Base-by-base conservation (phyloP, 2,113 vertebrate genomes). In the Dromas ardeola region DNA sequence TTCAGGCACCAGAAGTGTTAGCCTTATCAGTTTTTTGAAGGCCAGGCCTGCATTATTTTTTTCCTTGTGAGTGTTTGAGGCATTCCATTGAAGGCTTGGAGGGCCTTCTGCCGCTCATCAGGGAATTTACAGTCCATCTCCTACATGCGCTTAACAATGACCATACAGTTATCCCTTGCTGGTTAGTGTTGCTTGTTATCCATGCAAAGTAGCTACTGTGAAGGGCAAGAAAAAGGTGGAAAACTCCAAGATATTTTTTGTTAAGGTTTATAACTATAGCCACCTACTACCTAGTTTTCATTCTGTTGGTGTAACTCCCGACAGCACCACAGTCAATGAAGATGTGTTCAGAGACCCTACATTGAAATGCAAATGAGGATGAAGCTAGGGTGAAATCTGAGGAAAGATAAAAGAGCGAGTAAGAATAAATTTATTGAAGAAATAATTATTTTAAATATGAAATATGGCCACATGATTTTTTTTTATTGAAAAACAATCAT, bases 121-220 rank as follows among this genome's bases (percentile, higher is more conserved):
- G n/a, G n/a, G n/a, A n/a, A n/a, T n/a, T n/a, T n/a, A n/a, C n/a
- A n/a, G n/a, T n/a, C n/a, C n/a, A n/a, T n/a, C n/a, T n/a, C n/a
- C n/a, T n/a, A n/a, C n/a, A n/a, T n/a, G 10, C 1, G 3, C 3
- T 1, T n/a, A 30, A 42, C 13, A n/a, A 47, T 16, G 25, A 50
- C 61, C 25, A 25, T 42, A 42, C 10, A 58, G 50, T 42, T 45
- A 25, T 49, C 43, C 16, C 15, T n/a, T 42, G 10, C 18, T 32
- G 15, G 6, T 42, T 67, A 40, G n/a, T 42, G 19, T 42, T 58
- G 14, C 34, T 38, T 55, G 4, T 58, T 76, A 76, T 49, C 19
- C 19, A 13, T n/a, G 43, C 20, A 40, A 86, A 66, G 19, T 29
- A 34, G 29, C 7, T 58, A n/a, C 18, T n/a, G 14, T 12, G n/a